Evolutionary conservation across 30 jellyfish, hydroid and myxozoan genomes (phyloP).

Genomic region (Phacellophora camtschatica): DNA sequence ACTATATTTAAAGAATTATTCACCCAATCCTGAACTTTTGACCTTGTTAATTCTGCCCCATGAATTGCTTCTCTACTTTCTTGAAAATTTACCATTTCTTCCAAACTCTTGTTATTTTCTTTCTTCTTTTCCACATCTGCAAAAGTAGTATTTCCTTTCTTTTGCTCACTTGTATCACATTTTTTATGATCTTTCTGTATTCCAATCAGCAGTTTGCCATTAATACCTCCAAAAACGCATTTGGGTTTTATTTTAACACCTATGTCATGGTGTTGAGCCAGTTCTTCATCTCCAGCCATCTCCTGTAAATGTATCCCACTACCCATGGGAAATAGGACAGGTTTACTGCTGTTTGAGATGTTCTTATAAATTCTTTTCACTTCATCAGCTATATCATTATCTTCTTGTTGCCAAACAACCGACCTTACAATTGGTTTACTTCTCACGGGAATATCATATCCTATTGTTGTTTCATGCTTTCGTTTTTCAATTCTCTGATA

Average conservation of each 20-base stretch:
- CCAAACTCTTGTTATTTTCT: neutral
- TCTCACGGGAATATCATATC: conserved; percentile 61
- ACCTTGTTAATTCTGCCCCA: conserved; percentile 9
- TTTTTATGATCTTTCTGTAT: neutral
- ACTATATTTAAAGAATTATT: conserved; percentile 10
- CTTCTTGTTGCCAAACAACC: conserved; percentile 87
- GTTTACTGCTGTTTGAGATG: conserved; percentile 58
- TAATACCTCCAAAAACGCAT: neutral
- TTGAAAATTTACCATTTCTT: neutral
- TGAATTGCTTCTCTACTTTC: neutral
- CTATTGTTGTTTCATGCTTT: conserved; percentile 21
- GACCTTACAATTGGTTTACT: conserved; percentile 72
- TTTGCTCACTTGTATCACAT: neutral
- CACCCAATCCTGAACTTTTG: conserved; percentile 67
- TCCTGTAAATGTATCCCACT: conserved; percentile 8
- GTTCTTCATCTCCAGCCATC: neutral
- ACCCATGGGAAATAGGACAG: conserved; percentile 37
- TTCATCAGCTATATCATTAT: conserved; percentile 91
- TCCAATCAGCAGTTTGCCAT: neutral
- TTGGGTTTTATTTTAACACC: neutral
- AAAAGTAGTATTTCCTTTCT: neutral
- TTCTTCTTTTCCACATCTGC: too few relatives aligned
- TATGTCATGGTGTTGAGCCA: neutral
- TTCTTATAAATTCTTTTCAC: conserved; percentile 59
- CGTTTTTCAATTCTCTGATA: neutral